These are phyloP conservation scores for Auanema freiburgensis DNA, from an alignment of 2,888 invertebrate species.

Conservation along the genomic window DNA sequence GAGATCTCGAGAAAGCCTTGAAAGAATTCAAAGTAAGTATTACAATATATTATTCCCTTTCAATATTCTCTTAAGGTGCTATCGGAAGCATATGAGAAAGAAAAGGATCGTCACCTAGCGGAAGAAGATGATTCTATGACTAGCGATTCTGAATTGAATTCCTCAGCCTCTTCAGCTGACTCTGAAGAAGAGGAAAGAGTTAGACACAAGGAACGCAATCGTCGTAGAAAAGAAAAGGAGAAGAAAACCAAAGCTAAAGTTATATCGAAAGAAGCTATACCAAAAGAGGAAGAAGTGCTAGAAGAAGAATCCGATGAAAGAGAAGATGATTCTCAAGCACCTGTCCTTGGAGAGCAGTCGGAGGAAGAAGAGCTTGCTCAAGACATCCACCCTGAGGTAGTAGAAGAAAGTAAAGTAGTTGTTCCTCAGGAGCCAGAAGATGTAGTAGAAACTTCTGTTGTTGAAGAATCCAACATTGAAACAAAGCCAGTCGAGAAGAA, in stretches of 20 bases:
- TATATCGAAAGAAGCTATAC: no score
- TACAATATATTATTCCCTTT: background rate
- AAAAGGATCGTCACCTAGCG: conserved; percentile 15
- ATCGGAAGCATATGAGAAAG: conserved; percentile 20
- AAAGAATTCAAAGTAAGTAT: conserved; percentile 41
- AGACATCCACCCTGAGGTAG: no score
- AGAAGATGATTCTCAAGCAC: no score
- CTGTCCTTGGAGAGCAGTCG: no score
- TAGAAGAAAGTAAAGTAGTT: no score
- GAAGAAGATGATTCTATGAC: conserved; percentile 3
- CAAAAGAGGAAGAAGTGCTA: no score
- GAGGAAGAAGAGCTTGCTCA: no score
- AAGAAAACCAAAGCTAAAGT: background rate
- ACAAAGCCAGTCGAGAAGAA: no score
- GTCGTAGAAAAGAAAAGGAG: background rate
- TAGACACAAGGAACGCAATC: background rate
- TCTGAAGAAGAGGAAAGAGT: conserved; percentile 8
- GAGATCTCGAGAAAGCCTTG: conserved; percentile 49
- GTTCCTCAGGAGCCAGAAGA: no score
- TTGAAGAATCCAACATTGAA: no score
- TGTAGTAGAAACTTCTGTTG: no score
- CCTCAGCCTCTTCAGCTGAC: conserved; percentile 10
- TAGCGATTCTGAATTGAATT: background rate
- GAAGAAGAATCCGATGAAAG: no score
- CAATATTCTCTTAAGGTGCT: conserved; percentile 8